These are phyloP conservation scores for Chaetorhynchus papuensis DNA, from an alignment of 2,113 vertebrate species.

Conservation along the genomic window DNA sequence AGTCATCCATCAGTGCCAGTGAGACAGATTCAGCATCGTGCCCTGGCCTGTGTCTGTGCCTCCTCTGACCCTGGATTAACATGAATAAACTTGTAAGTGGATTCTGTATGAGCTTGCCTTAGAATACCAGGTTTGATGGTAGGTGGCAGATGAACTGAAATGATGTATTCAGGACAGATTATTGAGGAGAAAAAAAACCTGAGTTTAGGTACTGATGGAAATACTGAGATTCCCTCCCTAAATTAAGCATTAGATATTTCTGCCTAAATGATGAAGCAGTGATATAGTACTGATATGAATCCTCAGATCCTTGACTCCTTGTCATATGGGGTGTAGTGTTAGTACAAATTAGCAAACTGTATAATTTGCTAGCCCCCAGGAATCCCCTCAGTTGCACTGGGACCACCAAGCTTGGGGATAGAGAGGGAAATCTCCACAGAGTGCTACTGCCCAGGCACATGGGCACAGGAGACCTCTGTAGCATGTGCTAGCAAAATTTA, in stretches of 20 bases:
- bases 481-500: background rate
- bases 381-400: background rate
- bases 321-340: background rate
- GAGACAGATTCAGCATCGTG: slow-evolving; percentile 30
- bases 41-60: slow-evolving; percentile 3
- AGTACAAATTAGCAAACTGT: background rate
- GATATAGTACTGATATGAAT: background rate
- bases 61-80: slow-evolving; percentile 38
- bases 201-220: background rate
- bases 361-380: background rate
- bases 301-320: background rate
- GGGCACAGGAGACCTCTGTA: background rate
- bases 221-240: background rate
- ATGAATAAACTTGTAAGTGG: slow-evolving; percentile 43
- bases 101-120: slow-evolving; percentile 3
- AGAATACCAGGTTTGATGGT: background rate
- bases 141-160: slow-evolving; percentile 2
- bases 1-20: slow-evolving; percentile 53
- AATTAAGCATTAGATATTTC: background rate
- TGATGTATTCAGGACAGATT: background rate
- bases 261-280: background rate
- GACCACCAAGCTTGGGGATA: background rate
- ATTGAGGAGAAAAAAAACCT: background rate
- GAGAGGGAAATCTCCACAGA: background rate
- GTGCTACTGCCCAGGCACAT: background rate